Evolutionary conservation across 2,797 vertebrate species (phyloP).

Genomic region (Syndactyla subalaris): DNA sequence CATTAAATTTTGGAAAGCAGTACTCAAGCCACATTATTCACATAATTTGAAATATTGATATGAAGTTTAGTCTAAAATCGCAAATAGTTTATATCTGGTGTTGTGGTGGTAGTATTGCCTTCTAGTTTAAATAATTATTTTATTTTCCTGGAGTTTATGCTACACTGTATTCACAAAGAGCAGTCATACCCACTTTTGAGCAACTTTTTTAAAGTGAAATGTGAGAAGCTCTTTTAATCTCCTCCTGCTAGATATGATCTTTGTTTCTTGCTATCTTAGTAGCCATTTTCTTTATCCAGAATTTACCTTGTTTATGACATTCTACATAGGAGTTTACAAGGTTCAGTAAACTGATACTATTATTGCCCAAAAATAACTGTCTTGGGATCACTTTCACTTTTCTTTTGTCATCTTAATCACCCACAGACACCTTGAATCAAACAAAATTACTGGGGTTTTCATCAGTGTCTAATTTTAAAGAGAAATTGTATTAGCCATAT

Average conservation of each 20-base stretch:
- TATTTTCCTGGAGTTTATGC: background rate
- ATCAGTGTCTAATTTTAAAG: background rate
- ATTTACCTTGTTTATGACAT: background rate
- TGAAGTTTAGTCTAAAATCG: background rate
- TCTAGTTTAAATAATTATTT: background rate
- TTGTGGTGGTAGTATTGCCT: background rate
- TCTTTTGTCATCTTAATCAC: background rate
- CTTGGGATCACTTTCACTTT: background rate
- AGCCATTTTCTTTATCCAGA: background rate
- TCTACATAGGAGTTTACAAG: background rate
- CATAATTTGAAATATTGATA: background rate
- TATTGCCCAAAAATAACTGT: background rate
- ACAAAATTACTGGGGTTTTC: background rate
- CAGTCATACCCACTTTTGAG: background rate
- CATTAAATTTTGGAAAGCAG: background rate
- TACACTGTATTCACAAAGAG: background rate
- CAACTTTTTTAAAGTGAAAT: background rate
- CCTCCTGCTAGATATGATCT: background rate
- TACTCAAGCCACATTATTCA: background rate
- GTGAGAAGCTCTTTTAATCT: background rate
- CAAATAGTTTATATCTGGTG: background rate
- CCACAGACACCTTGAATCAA: background rate
- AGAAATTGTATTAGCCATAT: background rate
- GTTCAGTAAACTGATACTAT: background rate
- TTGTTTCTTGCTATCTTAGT: background rate